Conservation (phyloP, 2,113 vertebrate species). For the Rattus rattus region DNA sequence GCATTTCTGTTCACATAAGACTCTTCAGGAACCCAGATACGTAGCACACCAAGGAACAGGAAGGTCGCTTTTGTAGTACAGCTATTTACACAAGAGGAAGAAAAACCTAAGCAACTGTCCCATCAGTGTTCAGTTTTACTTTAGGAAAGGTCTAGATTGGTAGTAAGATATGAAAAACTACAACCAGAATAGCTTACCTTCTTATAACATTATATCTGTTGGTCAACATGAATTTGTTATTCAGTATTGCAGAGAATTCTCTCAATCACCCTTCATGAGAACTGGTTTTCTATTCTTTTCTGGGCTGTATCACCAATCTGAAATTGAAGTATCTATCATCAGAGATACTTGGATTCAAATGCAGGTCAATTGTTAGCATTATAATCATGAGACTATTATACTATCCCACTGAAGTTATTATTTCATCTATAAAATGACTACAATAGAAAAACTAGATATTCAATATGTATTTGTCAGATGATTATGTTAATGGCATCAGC, state of each 20-base stretch:
- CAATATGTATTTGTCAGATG: neutral
- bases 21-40: neutral
- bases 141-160: neutral
- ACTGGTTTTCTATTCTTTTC: neutral
- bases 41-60: neutral
- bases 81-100: neutral
- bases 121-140: neutral
- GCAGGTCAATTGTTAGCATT: neutral
- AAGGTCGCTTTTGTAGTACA: fast-evolving
- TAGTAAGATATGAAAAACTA: neutral
- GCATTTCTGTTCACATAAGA: neutral
- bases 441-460: conserved; percentile 12
- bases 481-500: conserved; percentile 22
- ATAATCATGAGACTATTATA: neutral
- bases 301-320: neutral
- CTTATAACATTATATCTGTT: neutral
- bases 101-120: neutral
- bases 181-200: neutral
- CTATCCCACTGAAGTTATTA: neutral
- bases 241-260: neutral
- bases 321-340: neutral
- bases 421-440: neutral
- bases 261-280: neutral
- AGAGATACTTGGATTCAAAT: neutral
- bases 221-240: neutral